Evolutionary conservation across 2,113 vertebrate genomes (phyloP).

Genomic region (Lepus europaeus): DNA sequence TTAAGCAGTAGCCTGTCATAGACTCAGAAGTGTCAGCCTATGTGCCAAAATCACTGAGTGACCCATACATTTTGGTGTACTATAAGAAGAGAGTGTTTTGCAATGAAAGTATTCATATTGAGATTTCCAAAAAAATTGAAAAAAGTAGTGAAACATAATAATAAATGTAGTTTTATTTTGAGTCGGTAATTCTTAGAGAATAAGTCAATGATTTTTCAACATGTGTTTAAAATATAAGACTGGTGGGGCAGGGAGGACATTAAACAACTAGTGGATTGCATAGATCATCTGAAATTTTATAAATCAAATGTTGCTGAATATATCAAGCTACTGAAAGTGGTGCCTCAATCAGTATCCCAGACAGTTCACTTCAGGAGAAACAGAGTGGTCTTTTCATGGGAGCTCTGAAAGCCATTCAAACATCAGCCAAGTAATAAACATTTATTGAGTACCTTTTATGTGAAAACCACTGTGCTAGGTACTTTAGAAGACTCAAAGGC

Average conservation of each 20-base stretch:
- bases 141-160: constrained; percentile 42
- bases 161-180: constrained; percentile 66
- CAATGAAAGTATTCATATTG: constrained; percentile 9
- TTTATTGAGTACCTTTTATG: constrained; percentile 21
- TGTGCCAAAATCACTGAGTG: not conserved
- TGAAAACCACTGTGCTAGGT: constrained; percentile 17
- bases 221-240: constrained; percentile 43
- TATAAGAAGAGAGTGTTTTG: not conserved
- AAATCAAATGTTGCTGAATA: not conserved
- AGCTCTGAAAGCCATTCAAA: not conserved
- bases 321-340: not conserved
- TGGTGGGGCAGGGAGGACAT: not conserved
- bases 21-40: not conserved
- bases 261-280: not conserved
- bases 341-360: not conserved
- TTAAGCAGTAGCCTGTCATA: not conserved
- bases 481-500: constrained; percentile 22
- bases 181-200: constrained; percentile 54
- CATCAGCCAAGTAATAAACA: not conserved
- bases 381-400: not conserved
- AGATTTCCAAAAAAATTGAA: constrained; percentile 40
- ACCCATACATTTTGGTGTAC: constrained; percentile 27
- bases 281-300: not conserved
- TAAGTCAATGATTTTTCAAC: constrained; percentile 50
- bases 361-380: not conserved